Evolutionary conservation across 2,113 vertebrate species (phyloP), one percentile per base, ranked within the genome.

Genomic region (Syngnathus floridae): DNA sequence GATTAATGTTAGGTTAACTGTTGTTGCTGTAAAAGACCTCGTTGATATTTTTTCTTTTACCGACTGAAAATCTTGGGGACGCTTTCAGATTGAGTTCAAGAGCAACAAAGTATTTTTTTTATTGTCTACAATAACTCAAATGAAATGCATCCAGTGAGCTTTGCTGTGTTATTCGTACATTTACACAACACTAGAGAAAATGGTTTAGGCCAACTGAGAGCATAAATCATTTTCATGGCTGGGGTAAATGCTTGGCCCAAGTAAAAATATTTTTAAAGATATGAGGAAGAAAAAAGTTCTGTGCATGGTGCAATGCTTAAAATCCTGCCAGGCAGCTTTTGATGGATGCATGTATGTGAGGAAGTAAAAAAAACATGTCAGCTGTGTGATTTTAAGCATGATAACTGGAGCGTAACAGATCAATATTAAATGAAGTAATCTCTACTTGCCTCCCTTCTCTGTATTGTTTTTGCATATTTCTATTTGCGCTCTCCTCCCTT

Each of bases 381-480:
- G 65, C 5, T 38, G 8, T 45, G n/a, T 46, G 60, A 68, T 62
- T 80, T 59, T 59, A 16, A 73, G 71, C 65, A 70, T 62, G 64
- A 65, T 67, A 73, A 71, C 64, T 73, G 66, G 87, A 80, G 66
- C 64, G 69, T 37, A 71, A 40, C 55, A 52, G 74, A 88, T 90
- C 81, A 82, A 87, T 86, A 86, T 38, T 77, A 61, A 77, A 82
- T 86, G 76, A 86, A 78, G 72, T 3, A 2, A 31, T 31, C 26
- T 31, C 26, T 31, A 31, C 26, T 31, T 31, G 26, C 26, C 26
- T 31, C 26, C 26, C 26, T 31, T 31, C 26, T 31, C 26, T 31
- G 26, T 31, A 31, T 31, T 31, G 26, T 9, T 40, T 40, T 40
- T 79, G 80, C 57, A 46, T 65, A 46, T 60, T 73, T 64, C 63